These are phyloP conservation scores for Oreochromis niloticus DNA, from an alignment of 2,113 vertebrate species.

Conservation along the genomic window DNA sequence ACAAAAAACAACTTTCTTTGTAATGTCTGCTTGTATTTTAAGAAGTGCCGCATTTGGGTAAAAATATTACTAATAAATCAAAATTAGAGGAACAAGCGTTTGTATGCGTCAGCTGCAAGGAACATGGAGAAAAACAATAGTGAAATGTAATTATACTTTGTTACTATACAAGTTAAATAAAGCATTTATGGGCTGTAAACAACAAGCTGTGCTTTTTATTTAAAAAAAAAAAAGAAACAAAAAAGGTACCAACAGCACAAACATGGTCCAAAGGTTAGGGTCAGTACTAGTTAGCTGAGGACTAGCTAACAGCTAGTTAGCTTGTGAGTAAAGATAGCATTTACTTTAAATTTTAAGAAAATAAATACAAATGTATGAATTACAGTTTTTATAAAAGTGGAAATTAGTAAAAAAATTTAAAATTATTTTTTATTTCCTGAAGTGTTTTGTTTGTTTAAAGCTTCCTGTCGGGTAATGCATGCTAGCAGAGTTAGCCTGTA, in stretches of 20 bases:
- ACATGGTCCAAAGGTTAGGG: neutral
- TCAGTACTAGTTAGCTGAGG: neutral
- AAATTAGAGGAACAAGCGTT: neutral
- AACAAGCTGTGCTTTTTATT: neutral
- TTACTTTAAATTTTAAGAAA: neutral
- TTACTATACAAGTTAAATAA: neutral
- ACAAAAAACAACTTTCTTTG: neutral
- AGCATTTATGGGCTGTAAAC: neutral
- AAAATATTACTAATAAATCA: neutral
- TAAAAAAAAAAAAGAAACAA: too few relatives aligned
- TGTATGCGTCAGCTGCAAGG: neutral
- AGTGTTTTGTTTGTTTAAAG: neutral
- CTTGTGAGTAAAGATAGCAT: neutral
- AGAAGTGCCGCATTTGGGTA: neutral
- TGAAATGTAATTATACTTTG: neutral
- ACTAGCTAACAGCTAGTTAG: neutral
- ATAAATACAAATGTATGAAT: neutral
- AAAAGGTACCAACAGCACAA: neutral
- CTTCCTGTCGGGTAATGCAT: neutral
- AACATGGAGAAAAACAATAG: neutral
- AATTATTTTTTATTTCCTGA: neutral
- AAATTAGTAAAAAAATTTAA: neutral
- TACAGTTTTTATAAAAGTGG: neutral
- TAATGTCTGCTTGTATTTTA: neutral
- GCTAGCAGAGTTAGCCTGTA: neutral